Base-by-base conservation (phyloP, 92 coral and sea anemone genomes). In the Zoanthus gigantus region DNA sequence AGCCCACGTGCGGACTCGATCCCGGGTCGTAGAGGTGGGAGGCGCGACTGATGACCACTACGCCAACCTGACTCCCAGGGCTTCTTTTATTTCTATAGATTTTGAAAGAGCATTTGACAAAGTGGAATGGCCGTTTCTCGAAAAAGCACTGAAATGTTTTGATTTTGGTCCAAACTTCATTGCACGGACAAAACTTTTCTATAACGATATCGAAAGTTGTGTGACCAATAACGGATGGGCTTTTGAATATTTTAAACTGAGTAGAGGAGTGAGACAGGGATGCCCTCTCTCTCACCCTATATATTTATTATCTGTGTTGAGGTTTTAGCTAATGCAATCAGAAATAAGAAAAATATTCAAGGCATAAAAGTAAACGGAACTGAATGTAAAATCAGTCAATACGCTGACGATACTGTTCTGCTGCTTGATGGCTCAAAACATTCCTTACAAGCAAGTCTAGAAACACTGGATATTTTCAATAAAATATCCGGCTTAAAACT, bases 281-380 rank as follows among this genome's bases (percentile, higher is more conserved):
- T 85, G 88, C 45, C 88, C 88, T 47, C 68, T 67, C 53, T 78
- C 78, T n/a, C n/a, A n/a, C n/a, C n/a, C n/a, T n/a, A n/a, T n/a
- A n/a, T n/a, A n/a, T n/a, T n/a, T n/a, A n/a, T 86, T 65, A 29
- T 85, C 71, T 52, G 34, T 15, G 83, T 28, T 30, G 89, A 86
- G 52, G 60, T 34, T 8, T 54, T 86, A 47, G 88, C 31, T 54
- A 48, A 69, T 47, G 74, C 74, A 74, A 44, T 77, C 71, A 18
- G 89, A 11, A 61, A 34, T 56, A 13, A 75, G 28, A 66, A 61
- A 76, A 75, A 30, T 45, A 86, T 76, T 66, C 32, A 75, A 32
- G 75, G 56, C 54, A 65, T 73, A 34, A 7, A 4, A 4, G 61
- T 85, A 44, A 71, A 71, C 18, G 57, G 32, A 31, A 71, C 28